These are phyloP conservation scores for Gallinago undulata DNA, from an alignment of 2,113 vertebrate genomes.

Conservation along the genomic window DNA sequence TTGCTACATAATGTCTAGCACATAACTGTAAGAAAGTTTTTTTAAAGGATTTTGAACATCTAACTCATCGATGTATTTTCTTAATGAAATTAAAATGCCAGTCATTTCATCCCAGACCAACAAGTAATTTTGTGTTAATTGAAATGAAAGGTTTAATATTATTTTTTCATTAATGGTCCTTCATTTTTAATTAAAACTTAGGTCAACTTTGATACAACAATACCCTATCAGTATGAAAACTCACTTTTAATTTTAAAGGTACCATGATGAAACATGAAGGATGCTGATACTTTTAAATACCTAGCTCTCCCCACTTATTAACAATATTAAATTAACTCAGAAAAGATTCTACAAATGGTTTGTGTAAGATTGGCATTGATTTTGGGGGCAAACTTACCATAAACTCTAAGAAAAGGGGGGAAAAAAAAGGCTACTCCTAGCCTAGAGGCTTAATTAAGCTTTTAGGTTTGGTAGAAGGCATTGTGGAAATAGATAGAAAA, in stretches of 20 bases:
- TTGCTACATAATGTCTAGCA: not conserved
- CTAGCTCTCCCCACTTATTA: not conserved
- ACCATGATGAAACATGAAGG: not conserved
- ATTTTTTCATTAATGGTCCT: not conserved
- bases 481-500: not conserved
- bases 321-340: not conserved
- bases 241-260: not conserved
- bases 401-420: not conserved
- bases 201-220: not conserved
- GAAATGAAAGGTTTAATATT: not conserved
- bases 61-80: not conserved
- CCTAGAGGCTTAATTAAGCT: not conserved
- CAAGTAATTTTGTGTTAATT: not conserved
- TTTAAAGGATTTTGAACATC: not conserved
- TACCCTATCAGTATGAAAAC: not conserved
- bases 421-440: not conserved
- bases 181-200: not conserved
- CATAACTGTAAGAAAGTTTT: not conserved
- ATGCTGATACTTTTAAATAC: not conserved
- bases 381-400: not conserved
- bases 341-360: not conserved
- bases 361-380: not conserved
- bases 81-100: slow-evolving; percentile 1
- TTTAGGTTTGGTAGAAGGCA: not conserved
- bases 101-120: not conserved